These are phyloP conservation scores for Meleagris gallopavo DNA, from an alignment of 2,113 vertebrate genomes.

Conservation along the genomic window DNA sequence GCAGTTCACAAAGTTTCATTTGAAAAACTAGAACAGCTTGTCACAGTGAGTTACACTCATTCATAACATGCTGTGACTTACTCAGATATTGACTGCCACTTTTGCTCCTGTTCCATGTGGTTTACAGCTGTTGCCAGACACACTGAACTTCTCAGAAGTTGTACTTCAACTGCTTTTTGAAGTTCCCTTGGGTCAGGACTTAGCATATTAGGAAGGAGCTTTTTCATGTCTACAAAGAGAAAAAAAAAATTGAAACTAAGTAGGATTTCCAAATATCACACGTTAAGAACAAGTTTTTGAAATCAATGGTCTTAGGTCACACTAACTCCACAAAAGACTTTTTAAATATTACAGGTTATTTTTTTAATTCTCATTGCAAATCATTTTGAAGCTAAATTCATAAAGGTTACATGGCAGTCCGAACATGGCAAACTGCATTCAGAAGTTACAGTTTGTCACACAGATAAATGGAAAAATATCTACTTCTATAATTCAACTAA, in stretches of 20 bases:
- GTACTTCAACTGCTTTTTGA: conserved; percentile 96
- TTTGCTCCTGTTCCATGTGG: conserved; percentile 87
- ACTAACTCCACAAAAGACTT: not conserved
- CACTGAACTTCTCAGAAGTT: conserved; percentile 92
- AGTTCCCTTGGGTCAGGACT: conserved; percentile 96
- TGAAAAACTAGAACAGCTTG: not conserved
- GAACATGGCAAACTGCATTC: not conserved
- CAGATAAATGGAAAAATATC: not conserved
- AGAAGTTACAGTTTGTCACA: not conserved
- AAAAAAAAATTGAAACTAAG: conserved; percentile 24
- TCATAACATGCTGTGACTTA: conserved; percentile 73
- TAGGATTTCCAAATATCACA: not conserved
- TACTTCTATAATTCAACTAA: not conserved
- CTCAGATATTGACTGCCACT: conserved; percentile 86
- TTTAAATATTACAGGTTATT: too few species aligned
- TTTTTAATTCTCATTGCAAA: not conserved
- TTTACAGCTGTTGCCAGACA: conserved; percentile 84
- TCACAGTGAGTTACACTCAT: not conserved
- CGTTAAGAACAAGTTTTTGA: not conserved
- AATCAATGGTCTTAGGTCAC: not conserved
- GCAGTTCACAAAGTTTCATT: not conserved
- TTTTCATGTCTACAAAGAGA: conserved; percentile 89
- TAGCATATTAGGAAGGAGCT: conserved; percentile 91
- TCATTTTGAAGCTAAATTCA: not conserved
- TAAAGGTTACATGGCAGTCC: not conserved